These are phyloP conservation scores for Drosophila nr. perissopoda DNA, from an alignment of 2,888 invertebrate species.

Conservation along the genomic window DNA sequence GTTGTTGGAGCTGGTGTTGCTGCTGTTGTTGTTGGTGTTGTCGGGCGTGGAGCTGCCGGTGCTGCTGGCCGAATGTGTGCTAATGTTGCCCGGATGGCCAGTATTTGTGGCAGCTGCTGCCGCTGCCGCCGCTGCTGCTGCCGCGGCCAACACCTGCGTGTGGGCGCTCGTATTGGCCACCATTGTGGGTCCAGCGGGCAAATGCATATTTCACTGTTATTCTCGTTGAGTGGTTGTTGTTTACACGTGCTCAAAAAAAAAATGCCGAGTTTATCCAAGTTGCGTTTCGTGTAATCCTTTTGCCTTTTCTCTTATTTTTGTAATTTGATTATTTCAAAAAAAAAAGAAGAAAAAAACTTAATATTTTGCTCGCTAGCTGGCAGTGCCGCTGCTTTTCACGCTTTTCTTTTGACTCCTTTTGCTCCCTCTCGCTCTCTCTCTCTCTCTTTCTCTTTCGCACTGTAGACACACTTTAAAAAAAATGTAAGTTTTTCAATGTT, in stretches of 20 bases:
- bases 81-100: slow-evolving; percentile 51
- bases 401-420: slow-evolving; percentile 10
- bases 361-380: slow-evolving; percentile 41
- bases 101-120: slow-evolving; percentile 39
- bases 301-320: neutral
- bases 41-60: slow-evolving; percentile 66
- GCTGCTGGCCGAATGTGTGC: slow-evolving; percentile 72
- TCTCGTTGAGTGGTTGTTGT: neutral
- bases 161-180: slow-evolving; percentile 76
- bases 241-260: slow-evolving; percentile 57
- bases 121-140: slow-evolving; percentile 59
- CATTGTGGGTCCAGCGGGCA: slow-evolving; percentile 84
- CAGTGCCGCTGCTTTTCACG: slow-evolving; percentile 44
- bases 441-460: slow-evolving; percentile 1
- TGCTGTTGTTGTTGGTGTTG: slow-evolving; percentile 34
- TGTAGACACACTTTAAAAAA: slow-evolving; percentile 46
- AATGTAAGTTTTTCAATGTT: slow-evolving; percentile 1
- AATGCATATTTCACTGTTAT: slow-evolving; percentile 75
- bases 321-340: neutral
- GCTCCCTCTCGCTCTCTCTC: neutral
- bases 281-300: slow-evolving; percentile 41
- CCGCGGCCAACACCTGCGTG: slow-evolving; percentile 67
- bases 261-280: slow-evolving; percentile 37
- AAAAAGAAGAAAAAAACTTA: slow-evolving; percentile 20
- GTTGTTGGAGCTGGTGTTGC: slow-evolving; percentile 35